A percentile compares a stretch with the other conserved stretches of the same genome.
Evolutionary conservation across 2,113 vertebrate species (phyloP).

Genomic region (Hystrix cristata): DNA sequence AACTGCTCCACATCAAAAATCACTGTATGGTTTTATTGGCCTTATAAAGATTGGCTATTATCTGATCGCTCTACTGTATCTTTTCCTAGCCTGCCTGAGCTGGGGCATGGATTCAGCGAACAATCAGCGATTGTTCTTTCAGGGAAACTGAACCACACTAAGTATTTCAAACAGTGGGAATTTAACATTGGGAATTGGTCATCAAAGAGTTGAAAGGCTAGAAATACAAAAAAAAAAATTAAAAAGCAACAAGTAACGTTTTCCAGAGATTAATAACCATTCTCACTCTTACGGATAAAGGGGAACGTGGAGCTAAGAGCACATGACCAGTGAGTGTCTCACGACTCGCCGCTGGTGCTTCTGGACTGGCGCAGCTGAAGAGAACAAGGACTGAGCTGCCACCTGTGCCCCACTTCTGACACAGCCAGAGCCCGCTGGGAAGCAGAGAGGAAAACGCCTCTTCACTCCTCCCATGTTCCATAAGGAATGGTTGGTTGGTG

Average conservation of each 20-base stretch:
- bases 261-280: background rate
- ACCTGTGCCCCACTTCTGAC: background rate
- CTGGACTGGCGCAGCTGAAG: background rate
- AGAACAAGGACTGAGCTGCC: rapidly evolving
- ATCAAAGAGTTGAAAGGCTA: background rate
- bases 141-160: background rate
- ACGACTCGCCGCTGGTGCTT: background rate
- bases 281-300: background rate
- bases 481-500: background rate
- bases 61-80: background rate
- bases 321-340: background rate
- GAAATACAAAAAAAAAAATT: background rate
- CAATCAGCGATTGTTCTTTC: background rate
- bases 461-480: background rate
- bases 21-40: background rate
- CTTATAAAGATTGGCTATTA: background rate
- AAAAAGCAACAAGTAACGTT: background rate
- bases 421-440: background rate
- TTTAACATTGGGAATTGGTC: background rate
- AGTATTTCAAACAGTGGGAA: background rate
- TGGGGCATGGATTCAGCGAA: background rate
- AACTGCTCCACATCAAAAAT: background rate
- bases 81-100: background rate
- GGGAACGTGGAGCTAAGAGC: background rate
- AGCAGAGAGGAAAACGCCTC: background rate